Evolutionary conservation across 1,140 invertebrate genomes (phyloP).

Genomic region (Drosophila sturtevanti): DNA sequence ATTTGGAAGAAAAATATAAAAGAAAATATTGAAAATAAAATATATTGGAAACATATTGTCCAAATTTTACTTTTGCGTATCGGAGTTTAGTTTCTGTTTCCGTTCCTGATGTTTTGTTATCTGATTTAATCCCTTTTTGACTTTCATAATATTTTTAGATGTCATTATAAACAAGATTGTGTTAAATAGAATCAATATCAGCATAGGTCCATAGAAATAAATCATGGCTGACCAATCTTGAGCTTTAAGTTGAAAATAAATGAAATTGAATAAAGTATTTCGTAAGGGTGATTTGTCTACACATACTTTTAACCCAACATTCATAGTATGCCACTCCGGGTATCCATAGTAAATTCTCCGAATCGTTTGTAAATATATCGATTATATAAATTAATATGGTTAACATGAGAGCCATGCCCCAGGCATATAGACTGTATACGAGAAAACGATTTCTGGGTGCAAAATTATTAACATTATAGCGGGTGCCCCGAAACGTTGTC

Average conservation of each 20-base stretch:
- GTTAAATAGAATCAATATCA: constrained; percentile 87
- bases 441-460: constrained; percentile 83
- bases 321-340: constrained; percentile 84
- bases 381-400: constrained; percentile 78
- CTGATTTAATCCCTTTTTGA: constrained; percentile 71
- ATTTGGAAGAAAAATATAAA: constrained; percentile 22
- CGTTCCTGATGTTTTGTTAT: constrained; percentile 7
- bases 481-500: constrained; percentile 86
- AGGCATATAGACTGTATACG: constrained; percentile 88
- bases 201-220: constrained; percentile 90
- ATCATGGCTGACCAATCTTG: constrained; percentile 83
- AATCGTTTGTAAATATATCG: constrained; percentile 58
- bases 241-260: constrained; percentile 12
- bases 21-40: too few species aligned
- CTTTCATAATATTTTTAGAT: constrained; percentile 84
- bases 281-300: not conserved
- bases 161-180: constrained; percentile 88
- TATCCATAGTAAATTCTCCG: constrained; percentile 51
- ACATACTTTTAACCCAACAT: constrained; percentile 85
- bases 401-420: constrained; percentile 85
- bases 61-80: constrained; percentile 39
- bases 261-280: not conserved
- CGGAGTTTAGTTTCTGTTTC: constrained; percentile 19
- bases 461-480: constrained; percentile 45
- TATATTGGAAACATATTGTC: not conserved